phyloP scores from a whole-genome alignment of 2,113 vertebrate species.

The Oceanites oceanicus region DNA sequence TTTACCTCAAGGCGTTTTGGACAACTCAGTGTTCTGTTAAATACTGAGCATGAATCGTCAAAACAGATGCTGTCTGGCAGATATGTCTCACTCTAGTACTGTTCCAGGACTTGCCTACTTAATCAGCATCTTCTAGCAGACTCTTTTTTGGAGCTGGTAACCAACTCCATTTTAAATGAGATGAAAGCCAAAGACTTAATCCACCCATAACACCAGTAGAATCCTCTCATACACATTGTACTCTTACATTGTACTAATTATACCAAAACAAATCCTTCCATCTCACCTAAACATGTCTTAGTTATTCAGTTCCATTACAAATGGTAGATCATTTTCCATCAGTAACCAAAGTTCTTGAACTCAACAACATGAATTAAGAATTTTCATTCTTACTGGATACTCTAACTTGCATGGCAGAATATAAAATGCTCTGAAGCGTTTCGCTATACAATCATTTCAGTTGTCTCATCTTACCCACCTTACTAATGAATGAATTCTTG shows the following conservation, averaged over 20 bases:
- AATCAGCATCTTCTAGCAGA: constrained; percentile 18
- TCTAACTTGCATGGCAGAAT: neutral
- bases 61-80: constrained; percentile 39
- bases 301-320: neutral
- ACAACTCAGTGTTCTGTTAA: constrained; percentile 21
- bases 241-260: neutral
- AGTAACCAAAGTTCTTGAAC: neutral
- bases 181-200: neutral
- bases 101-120: constrained; percentile 25
- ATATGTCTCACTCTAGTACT: neutral
- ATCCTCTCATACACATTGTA: neutral
- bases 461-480: neutral
- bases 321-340: neutral
- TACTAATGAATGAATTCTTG: neutral
- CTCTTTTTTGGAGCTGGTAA: neutral
- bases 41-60: neutral
- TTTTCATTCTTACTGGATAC: neutral
- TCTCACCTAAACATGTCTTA: neutral
- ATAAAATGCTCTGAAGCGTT: neutral
- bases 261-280: neutral
- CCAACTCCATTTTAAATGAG: neutral
- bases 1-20: constrained; percentile 35
- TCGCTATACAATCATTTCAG: neutral
- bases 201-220: neutral
- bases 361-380: neutral